These are phyloP conservation scores for Abscondita cerata DNA, from an alignment of 2,888 invertebrate genomes.

Conservation along the genomic window DNA sequence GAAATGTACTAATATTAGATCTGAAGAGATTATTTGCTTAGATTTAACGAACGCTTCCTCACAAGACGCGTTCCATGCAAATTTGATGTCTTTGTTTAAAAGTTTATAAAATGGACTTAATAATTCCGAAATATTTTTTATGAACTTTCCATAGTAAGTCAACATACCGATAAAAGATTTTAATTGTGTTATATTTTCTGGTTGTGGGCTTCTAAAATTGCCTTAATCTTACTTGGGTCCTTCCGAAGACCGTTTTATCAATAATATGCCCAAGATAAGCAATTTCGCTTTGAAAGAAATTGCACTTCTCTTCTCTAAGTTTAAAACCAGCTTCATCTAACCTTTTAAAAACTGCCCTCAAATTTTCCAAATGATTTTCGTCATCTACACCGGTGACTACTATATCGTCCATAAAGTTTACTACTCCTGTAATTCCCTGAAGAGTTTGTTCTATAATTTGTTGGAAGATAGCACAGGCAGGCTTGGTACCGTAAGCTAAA, in stretches of 20 bases:
- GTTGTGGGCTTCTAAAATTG: not conserved
- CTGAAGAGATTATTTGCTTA: not conserved
- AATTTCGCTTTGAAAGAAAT: slow-evolving; percentile 38
- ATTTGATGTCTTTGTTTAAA: not conserved
- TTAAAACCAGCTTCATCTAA: slow-evolving; percentile 40
- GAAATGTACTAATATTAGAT: not conserved
- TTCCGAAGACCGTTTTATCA: not conserved
- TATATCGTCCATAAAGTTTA: not conserved
- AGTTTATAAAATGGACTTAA: not conserved
- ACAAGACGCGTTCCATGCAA: not conserved
- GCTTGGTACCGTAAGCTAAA: slow-evolving; percentile 21
- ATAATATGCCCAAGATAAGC: too few species aligned
- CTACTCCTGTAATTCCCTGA: not conserved
- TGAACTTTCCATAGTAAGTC: not conserved
- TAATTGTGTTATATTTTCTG: not conserved
- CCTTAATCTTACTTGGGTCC: not conserved
- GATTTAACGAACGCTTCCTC: not conserved
- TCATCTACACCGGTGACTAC: slow-evolving; percentile 36
- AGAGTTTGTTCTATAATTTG: not conserved
- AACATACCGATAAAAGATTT: not conserved
- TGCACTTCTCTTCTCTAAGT: slow-evolving; percentile 46
- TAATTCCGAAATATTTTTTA: not conserved
- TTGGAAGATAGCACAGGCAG: slow-evolving; percentile 7
- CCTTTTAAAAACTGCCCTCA: slow-evolving; percentile 33
- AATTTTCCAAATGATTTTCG: slow-evolving; percentile 37